A percentile compares a stretch with the other conserved stretches of the same genome.
These are phyloP conservation scores for Pedetes capensis DNA, from an alignment of 2,113 vertebrate species.

Conservation along the genomic window DNA sequence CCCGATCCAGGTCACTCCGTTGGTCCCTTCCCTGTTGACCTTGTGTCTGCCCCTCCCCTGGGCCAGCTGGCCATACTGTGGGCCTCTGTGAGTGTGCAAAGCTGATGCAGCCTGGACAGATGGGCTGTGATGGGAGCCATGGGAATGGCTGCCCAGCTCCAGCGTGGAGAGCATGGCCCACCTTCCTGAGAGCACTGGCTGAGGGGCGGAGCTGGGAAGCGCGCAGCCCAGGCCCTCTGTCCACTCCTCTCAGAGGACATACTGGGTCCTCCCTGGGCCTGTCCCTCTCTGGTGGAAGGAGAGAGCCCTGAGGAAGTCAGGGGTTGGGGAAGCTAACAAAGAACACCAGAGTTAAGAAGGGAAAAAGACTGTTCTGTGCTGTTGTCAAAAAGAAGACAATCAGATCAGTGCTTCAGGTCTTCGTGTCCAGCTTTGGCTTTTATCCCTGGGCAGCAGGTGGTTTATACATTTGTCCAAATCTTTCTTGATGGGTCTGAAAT, in stretches of 20 bases:
- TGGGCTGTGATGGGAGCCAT: not conserved
- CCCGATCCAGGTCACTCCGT: constrained; percentile 88
- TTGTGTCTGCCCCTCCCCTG: not conserved
- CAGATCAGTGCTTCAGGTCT: too few species aligned
- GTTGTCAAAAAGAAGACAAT: not conserved
- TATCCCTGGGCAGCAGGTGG: not conserved
- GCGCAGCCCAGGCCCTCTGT: not conserved
- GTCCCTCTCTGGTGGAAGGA: not conserved
- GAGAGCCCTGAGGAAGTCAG: not conserved
- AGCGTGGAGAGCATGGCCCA: too few species aligned
- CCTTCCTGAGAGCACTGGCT: too few species aligned
- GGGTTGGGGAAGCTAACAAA: not conserved
- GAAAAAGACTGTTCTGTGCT: not conserved
- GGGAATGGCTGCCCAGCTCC: too few species aligned
- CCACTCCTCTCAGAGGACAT: not conserved
- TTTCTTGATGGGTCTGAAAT: not conserved
- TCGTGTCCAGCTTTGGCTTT: rapidly evolving
- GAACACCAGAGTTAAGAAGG: too few species aligned
- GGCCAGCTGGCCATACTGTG: not conserved
- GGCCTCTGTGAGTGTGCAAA: not conserved
- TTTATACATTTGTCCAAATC: not conserved
- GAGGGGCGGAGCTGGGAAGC: not conserved
- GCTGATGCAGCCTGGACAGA: not conserved
- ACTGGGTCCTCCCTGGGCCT: not conserved
- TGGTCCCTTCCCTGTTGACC: constrained; percentile 67